phyloP scores from a whole-genome alignment of 1,140 invertebrate species.

The Temnothorax curvispinosus region DNA sequence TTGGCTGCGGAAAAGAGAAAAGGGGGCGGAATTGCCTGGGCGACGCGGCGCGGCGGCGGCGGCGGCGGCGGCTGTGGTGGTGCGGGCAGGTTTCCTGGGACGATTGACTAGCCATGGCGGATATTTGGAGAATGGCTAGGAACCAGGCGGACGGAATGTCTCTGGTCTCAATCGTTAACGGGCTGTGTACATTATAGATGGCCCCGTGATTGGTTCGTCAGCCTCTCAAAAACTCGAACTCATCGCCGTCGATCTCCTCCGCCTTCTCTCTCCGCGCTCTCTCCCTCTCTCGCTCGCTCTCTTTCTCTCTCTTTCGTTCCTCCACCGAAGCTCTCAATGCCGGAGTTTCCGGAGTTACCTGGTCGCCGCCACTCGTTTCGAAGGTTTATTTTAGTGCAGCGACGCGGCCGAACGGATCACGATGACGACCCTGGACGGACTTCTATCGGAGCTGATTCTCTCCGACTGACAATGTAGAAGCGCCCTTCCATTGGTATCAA shows the following conservation, averaged over 20 bases:
- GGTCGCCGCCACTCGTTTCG: slow-evolving; percentile 62
- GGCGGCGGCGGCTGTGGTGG: background rate
- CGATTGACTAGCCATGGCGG: slow-evolving; percentile 68
- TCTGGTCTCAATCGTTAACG: slow-evolving; percentile 79
- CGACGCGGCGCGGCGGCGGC: background rate
- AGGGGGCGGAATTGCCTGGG: slow-evolving; percentile 60
- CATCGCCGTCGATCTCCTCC: slow-evolving; percentile 65
- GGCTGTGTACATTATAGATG: slow-evolving; percentile 84
- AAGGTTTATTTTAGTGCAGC: slow-evolving; percentile 70
- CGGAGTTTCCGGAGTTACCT: slow-evolving; percentile 51
- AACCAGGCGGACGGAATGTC: slow-evolving; percentile 71
- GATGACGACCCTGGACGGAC: slow-evolving; percentile 26
- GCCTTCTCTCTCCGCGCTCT: slow-evolving; percentile 29
- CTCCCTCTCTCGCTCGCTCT: slow-evolving; percentile 27
- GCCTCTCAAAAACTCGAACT: slow-evolving; percentile 80
- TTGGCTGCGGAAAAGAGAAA: slow-evolving; percentile 71
- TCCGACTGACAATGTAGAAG: slow-evolving; percentile 72
- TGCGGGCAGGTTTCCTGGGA: slow-evolving; percentile 67
- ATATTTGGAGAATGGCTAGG: slow-evolving; percentile 76
- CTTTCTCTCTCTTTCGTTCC: slow-evolving; percentile 26
- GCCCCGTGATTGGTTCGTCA: slow-evolving; percentile 82
- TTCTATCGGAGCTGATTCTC: slow-evolving; percentile 45
- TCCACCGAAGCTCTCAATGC: slow-evolving; percentile 14
- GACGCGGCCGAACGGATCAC: slow-evolving; percentile 45
- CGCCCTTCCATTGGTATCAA: slow-evolving; percentile 74